Evolutionary conservation across 2,113 vertebrate species (phyloP).

Genomic region (Rafetus swinhoei): DNA sequence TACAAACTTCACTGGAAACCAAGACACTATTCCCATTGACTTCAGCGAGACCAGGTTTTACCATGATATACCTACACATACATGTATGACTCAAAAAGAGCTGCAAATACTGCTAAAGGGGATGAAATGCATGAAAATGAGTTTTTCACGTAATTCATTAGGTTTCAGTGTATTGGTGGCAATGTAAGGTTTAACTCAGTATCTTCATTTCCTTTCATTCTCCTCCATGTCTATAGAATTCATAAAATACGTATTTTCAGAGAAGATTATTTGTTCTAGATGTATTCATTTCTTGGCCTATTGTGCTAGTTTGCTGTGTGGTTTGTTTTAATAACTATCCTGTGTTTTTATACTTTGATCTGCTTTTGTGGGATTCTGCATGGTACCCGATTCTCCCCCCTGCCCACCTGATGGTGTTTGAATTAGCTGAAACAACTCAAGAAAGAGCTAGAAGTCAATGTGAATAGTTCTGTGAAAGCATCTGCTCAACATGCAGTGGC

Average conservation of each 20-base stretch:
- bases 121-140: not conserved
- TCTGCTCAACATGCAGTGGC: not conserved
- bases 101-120: not conserved
- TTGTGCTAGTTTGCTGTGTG: conserved; percentile 10
- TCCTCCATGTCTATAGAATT: not conserved
- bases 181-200: not conserved
- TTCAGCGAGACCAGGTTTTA: not conserved
- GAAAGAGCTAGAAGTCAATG: not conserved
- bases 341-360: conserved; percentile 66
- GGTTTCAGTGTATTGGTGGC: not conserved
- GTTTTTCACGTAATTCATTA: not conserved
- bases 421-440: not conserved
- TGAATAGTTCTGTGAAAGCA: not conserved
- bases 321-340: conserved; percentile 65
- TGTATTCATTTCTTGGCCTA: conserved; percentile 37
- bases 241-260: not conserved
- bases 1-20: not conserved
- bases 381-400: conserved; percentile 34
- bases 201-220: not conserved
- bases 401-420: not conserved
- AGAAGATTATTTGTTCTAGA: conserved; percentile 36
- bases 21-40: not conserved
- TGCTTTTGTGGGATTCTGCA: conserved; percentile 28
- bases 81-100: not conserved
- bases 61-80: not conserved